These are phyloP conservation scores for Stenopsyche tienmushanensis DNA, from an alignment of 1,140 invertebrate genomes.

Conservation along the genomic window DNA sequence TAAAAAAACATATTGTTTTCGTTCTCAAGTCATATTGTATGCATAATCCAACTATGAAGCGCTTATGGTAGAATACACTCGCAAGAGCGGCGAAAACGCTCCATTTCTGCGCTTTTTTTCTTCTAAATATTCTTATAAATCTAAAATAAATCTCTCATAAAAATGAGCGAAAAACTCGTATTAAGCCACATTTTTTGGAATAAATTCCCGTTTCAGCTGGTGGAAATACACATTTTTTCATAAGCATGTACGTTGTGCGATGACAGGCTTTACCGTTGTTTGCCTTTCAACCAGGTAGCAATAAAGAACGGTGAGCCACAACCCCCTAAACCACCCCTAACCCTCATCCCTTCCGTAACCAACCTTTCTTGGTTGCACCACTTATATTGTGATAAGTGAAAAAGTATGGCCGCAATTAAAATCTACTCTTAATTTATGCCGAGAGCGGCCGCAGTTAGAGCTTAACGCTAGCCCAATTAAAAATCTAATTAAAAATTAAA, in stretches of 20 bases:
- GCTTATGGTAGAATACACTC: no score
- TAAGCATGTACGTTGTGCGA: constrained; percentile 16
- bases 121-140: not conserved
- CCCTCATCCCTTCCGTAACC: not conserved
- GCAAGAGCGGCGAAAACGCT: no score
- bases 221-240: constrained; percentile 29
- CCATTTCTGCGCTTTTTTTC: no score
- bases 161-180: not conserved
- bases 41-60: no score
- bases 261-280: constrained; percentile 36
- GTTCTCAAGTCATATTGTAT: no score
- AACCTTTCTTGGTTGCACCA: constrained; percentile 20
- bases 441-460: not conserved
- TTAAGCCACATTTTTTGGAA: not conserved
- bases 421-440: constrained; percentile 33
- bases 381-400: constrained; percentile 35
- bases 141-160: not conserved
- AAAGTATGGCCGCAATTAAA: constrained; percentile 33
- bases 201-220: constrained; percentile 20
- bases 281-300: constrained; percentile 33
- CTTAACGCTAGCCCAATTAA: not conserved
- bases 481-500: not conserved
- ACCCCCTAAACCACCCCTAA: not conserved
- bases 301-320: constrained; percentile 27
- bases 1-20: no score